A percentile compares a stretch with the other conserved stretches of the same genome.
Evolutionary conservation across 2,113 vertebrate genomes (phyloP).

Genomic region (Tautogolabrus adspersus): DNA sequence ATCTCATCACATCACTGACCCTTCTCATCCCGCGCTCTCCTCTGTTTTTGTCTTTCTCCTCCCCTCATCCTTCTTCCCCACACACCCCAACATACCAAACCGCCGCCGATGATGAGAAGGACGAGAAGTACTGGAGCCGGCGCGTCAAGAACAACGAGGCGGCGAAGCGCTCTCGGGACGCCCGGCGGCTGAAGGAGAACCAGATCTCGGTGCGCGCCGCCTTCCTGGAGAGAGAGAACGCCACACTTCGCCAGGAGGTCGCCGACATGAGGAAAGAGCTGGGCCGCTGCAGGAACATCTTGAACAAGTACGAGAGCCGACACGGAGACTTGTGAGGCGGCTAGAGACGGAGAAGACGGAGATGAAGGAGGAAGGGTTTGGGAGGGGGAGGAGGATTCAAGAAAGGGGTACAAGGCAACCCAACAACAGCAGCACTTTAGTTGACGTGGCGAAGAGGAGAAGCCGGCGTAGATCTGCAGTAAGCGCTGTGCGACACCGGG

Average conservation of each 20-base stretch:
- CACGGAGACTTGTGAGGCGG: conserved; percentile 91
- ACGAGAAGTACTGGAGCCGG: conserved; percentile 98
- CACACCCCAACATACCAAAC: conserved; percentile 55
- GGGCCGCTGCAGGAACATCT: conserved; percentile 96
- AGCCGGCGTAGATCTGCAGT: conserved; percentile 66
- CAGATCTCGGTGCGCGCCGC: conserved; percentile 98
- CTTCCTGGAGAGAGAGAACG: conserved; percentile 97
- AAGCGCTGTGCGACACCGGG: conserved; percentile 63
- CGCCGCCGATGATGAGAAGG: conserved; percentile 76
- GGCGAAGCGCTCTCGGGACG: conserved; percentile 95
- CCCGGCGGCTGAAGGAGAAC: conserved; percentile 97
- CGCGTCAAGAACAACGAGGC: conserved; percentile 99
- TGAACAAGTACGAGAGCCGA: conserved; percentile 95
- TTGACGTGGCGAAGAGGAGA: conserved; percentile 49
- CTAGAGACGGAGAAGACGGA: neutral
- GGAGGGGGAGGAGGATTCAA: conserved; percentile 6
- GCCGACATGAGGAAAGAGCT: conserved; percentile 97
- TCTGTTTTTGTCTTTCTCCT: neutral
- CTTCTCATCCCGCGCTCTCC: conserved; percentile 44
- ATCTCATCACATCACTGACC: conserved; percentile 60
- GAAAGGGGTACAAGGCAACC: conserved; percentile 63
- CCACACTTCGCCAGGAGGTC: conserved; percentile 93
- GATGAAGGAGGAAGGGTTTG: conserved; percentile 6
- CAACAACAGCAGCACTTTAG: conserved; percentile 78
- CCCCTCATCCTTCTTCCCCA: conserved; percentile 34